Conservation (phyloP, 2,888 invertebrate genomes). For the Tachystola acroxantha region DNA sequence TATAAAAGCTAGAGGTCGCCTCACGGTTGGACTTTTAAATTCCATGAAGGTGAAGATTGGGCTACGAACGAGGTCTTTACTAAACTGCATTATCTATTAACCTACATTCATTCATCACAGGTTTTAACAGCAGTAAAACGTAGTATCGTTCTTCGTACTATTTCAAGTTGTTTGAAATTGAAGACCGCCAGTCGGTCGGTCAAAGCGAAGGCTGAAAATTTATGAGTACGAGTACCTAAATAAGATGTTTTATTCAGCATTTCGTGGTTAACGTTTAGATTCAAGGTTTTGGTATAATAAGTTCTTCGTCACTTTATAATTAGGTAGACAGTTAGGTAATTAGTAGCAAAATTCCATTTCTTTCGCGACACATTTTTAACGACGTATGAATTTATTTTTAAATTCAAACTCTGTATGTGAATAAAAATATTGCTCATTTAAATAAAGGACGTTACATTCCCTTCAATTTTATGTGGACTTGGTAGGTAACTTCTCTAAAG, state of each 20-base stretch:
- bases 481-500: no score
- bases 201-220: slow-evolving; percentile 30
- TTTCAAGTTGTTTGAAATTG: slow-evolving; percentile 24
- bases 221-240: slow-evolving; percentile 9
- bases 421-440: no score
- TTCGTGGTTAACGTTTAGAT: background rate
- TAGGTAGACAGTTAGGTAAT: no score
- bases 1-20: slow-evolving; percentile 44
- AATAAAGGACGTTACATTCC: no score
- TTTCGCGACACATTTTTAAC: no score
- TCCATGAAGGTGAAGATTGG: slow-evolving; percentile 50
- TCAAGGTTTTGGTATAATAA: background rate
- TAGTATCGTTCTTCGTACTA: slow-evolving; percentile 19
- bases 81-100: slow-evolving; percentile 26
- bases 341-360: no score
- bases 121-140: background rate
- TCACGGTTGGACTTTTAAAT: slow-evolving; percentile 29
- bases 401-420: no score
- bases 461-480: no score
- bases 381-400: no score
- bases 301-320: no score
- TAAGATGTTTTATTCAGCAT: background rate
- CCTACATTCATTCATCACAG: slow-evolving; percentile 29
- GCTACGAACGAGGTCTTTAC: slow-evolving; percentile 31
- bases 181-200: slow-evolving; percentile 12